phyloP scores from a whole-genome alignment of 2,797 vertebrate species.

The Serranus cabrilla region DNA sequence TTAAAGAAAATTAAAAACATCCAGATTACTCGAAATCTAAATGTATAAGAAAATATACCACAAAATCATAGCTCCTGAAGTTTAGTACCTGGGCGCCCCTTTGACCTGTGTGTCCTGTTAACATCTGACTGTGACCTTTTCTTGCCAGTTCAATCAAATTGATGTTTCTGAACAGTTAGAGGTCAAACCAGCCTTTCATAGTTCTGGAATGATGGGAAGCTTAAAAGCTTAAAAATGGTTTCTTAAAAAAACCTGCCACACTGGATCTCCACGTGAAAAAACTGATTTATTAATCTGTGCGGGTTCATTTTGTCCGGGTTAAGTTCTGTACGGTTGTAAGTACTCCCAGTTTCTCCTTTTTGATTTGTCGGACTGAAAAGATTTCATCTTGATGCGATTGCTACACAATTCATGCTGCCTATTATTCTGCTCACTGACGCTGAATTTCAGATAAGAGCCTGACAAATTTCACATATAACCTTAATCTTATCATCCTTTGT shows the following conservation, averaged over 20 bases:
- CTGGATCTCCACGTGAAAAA: not conserved
- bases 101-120: not conserved
- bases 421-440: slow-evolving; percentile 77
- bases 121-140: not conserved
- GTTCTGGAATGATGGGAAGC: not conserved
- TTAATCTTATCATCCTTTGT: slow-evolving; percentile 83
- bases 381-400: slow-evolving; percentile 75
- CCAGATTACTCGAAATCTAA: not conserved
- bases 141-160: not conserved
- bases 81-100: too few species aligned
- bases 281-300: slow-evolving; percentile 27
- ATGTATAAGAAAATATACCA: not conserved
- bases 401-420: slow-evolving; percentile 65
- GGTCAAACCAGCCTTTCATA: not conserved
- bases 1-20: not conserved
- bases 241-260: not conserved
- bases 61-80: not conserved
- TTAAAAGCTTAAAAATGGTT: not conserved
- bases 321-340: slow-evolving; percentile 56
- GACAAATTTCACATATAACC: slow-evolving; percentile 84
- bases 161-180: slow-evolving; percentile 1
- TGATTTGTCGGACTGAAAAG: slow-evolving; percentile 75
- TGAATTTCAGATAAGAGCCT: slow-evolving; percentile 85
- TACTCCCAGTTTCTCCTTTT: slow-evolving; percentile 63
- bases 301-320: slow-evolving; percentile 44